Base-by-base conservation (phyloP, 2,113 vertebrate genomes). In the Triplophysa dalaica region DNA sequence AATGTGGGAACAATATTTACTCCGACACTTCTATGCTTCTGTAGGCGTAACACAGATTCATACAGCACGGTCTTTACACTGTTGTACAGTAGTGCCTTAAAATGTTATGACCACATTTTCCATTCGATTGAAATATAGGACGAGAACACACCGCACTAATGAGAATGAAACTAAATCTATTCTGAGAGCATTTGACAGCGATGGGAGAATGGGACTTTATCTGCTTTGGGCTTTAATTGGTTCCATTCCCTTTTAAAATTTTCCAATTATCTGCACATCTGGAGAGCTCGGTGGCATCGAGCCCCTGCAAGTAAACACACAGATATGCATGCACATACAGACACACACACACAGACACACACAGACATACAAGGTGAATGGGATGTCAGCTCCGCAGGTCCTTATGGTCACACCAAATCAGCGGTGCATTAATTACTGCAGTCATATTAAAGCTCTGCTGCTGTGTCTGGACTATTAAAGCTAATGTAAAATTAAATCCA, bases 181-280 rank as follows among this genome's bases (percentile, higher is more conserved):
- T 62, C 21, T 60, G 54, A 73, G 26, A 60, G 70, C 58, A 45
- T 75, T 22, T 63, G 72, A 45, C 1, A 22, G 58, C 58, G 29
- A 26, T 12, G 38, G 66, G 64, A 68, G 80, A 79, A 77, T 38
- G 73, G 52, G 10, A 48, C 38, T 67, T 78, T 82, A 69, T 70
- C 77, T 70, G 66, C 70, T 73, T 65, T 52, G 58, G 62, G 33
- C 74, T 62, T 70, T 41, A 83, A 73, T 70, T 80, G 77, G 22
- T 83, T 82, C 74, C 79, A 52, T 75, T 75, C 72, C 79, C 78
- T 77, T 54, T 64, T 78, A 81, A 83, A 86, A 78, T 82, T 58
- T n/a, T 82, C 82, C 83, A 74, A 84, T 89, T 88, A 85, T 73
- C 60, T 75, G 8, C 75, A 81, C 86, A 89, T 87, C 86, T 87